Conservation (phyloP, 2,113 vertebrate genomes). For the Sylvia atricapilla region DNA sequence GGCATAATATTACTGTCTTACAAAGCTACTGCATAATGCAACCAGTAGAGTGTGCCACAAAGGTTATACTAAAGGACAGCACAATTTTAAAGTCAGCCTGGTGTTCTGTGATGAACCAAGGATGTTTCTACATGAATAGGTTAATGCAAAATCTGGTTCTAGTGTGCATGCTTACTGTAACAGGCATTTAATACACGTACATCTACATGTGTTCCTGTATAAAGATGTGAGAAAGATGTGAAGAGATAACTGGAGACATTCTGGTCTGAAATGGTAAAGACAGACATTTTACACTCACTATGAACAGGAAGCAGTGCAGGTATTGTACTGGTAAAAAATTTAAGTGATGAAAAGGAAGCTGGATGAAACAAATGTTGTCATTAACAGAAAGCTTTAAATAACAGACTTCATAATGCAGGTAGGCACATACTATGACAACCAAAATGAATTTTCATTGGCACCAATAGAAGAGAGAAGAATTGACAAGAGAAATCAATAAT, state of each 20-base stretch:
- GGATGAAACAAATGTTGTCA: background rate
- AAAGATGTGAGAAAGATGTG: background rate
- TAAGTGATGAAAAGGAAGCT: background rate
- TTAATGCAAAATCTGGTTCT: background rate
- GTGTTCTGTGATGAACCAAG: background rate
- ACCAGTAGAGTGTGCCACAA: background rate
- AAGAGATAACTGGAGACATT: background rate
- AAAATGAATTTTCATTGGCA: background rate
- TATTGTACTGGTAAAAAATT: background rate
- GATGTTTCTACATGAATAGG: background rate
- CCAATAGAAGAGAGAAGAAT: background rate
- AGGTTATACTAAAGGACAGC: background rate
- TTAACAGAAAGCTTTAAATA: background rate
- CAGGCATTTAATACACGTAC: background rate
- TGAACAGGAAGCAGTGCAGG: background rate
- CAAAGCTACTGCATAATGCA: background rate
- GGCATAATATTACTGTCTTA: background rate
- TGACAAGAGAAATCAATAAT: background rate
- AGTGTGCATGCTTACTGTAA: background rate
- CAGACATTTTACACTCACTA: background rate
- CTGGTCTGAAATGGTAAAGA: background rate
- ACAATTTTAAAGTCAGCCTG: background rate
- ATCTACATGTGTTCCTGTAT: background rate
- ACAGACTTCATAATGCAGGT: background rate
- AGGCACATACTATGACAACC: background rate